Evolutionary conservation across 2,888 invertebrate genomes (phyloP).

Genomic region (Parochlus steinenii): DNA sequence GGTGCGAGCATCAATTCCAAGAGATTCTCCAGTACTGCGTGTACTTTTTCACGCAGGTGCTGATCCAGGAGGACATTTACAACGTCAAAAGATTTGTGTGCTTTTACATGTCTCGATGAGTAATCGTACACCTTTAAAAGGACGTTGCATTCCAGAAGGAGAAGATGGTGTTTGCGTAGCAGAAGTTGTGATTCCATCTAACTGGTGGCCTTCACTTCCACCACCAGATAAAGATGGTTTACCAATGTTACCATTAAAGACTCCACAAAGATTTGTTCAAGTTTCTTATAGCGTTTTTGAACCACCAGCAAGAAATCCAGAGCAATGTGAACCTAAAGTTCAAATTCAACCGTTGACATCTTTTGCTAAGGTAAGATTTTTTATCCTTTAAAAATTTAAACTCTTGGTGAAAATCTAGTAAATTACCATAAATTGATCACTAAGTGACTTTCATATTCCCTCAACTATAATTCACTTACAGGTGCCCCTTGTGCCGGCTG

Average conservation of each 20-base stretch:
- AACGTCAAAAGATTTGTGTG: constrained; percentile 65
- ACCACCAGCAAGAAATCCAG: constrained; percentile 50
- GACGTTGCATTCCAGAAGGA: constrained; percentile 86
- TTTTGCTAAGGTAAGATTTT: constrained; percentile 25
- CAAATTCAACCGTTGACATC: constrained; percentile 51
- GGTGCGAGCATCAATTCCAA: constrained; percentile 69
- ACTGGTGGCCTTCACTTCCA: constrained; percentile 76
- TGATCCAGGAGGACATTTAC: constrained; percentile 62
- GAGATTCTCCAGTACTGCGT: constrained; percentile 79
- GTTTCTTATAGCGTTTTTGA: constrained; percentile 81
- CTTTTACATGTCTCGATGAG: constrained; percentile 56
- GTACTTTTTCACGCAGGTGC: constrained; percentile 86
- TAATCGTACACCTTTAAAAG: constrained; percentile 47
- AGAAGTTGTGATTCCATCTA: constrained; percentile 70
- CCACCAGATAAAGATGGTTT: constrained; percentile 43
- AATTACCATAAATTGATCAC: neutral
- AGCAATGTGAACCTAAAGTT: constrained; percentile 57
- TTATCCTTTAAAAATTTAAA: neutral
- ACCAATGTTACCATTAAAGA: constrained; percentile 35
- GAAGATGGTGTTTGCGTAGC: constrained; percentile 87
- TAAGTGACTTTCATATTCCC: neutral
- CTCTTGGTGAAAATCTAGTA: neutral
- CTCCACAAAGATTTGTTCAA: constrained; percentile 58
- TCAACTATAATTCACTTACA: constrained; percentile 15
- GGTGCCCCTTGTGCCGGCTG: constrained; percentile 60